These are phyloP conservation scores for Drosophila hydei DNA, from an alignment of 1,140 invertebrate species.

Conservation along the genomic window DNA sequence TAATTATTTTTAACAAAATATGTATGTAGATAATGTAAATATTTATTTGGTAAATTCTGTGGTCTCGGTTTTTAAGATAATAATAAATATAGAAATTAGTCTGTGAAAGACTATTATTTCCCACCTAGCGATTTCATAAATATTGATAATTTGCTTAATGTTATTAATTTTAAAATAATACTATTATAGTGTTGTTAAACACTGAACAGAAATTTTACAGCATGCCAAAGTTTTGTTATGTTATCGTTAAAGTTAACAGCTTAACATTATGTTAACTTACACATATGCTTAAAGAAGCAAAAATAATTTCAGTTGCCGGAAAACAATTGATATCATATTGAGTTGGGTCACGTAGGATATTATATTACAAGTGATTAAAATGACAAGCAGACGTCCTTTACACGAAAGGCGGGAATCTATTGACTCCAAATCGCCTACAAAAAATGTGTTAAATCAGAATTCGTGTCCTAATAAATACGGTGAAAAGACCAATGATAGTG, in stretches of 20 bases:
- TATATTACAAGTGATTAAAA: neutral
- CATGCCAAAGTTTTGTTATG: no score
- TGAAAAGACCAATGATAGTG: neutral
- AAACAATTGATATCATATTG: neutral
- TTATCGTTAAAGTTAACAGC: no score
- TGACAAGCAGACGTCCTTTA: slow-evolving; percentile 10
- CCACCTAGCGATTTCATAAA: slow-evolving; percentile 10
- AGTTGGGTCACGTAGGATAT: neutral
- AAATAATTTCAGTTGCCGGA: neutral
- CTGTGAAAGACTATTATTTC: slow-evolving; percentile 24
- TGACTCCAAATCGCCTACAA: slow-evolving; percentile 1
- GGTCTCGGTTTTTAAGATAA: slow-evolving; percentile 30
- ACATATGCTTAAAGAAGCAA: neutral
- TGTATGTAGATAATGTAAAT: slow-evolving; percentile 42
- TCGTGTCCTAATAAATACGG: neutral
- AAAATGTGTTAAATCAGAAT: neutral
- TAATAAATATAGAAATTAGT: slow-evolving; percentile 25
- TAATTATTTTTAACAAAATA: neutral
- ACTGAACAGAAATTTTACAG: no score
- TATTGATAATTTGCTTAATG: neutral
- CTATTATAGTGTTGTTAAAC: no score
- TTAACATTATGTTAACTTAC: neutral
- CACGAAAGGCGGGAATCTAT: neutral
- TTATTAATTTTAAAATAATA: no score
- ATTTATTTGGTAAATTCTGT: slow-evolving; percentile 39